Base-by-base conservation (phyloP, 2,888 invertebrate genomes). In the Saturnia japonica region DNA sequence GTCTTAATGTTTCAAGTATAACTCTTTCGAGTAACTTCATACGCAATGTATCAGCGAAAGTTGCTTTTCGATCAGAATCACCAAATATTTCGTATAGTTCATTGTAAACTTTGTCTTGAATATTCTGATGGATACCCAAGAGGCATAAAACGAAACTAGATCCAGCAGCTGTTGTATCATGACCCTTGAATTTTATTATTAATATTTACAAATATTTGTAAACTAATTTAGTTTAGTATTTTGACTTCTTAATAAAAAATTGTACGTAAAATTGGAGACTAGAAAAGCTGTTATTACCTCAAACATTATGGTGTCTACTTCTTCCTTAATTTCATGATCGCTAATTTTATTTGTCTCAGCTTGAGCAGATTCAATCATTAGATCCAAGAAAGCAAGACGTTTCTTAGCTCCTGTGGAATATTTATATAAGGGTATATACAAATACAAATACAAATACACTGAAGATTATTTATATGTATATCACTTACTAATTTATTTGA, bases 251-350 rank as follows among this genome's bases (percentile, higher is more conserved):
- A 34, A 34, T 34, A 34, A 34, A 4, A n/a, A 34, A 34, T 34
- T 34, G 34, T 34, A 34, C 6, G 6, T 34, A 34, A 14, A 12
- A 43, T 43, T 43, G 43, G 12, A 11, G 43, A 43, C 4, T 43
- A 43, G 1, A 43, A 43, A 43, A 34, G 3, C 34, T 4, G 2
- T 34, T 34, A 34, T 34, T 34, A 34, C 97, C 95, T 98, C 96
- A 85, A 97, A 97, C 97, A 97, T 97, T 72, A 97, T 97, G 0
- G 97, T 97, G 81, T 97, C 97, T 0, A 97, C 97, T 94, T 97
- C 97, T 85, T 97, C 97, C 86, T 97, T 97, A 75, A 97, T 97
- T 90, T 97, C 97, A 75, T 96, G 95, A 75, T 97, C 97, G 64
- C 95, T 96, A 74, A 97, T 95, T 70, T 95, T 90, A 67, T 95